Evolutionary conservation across 2,888 invertebrate genomes (phyloP), one percentile per base, ranked within the genome.

Genomic region (Orchestes rusci): DNA sequence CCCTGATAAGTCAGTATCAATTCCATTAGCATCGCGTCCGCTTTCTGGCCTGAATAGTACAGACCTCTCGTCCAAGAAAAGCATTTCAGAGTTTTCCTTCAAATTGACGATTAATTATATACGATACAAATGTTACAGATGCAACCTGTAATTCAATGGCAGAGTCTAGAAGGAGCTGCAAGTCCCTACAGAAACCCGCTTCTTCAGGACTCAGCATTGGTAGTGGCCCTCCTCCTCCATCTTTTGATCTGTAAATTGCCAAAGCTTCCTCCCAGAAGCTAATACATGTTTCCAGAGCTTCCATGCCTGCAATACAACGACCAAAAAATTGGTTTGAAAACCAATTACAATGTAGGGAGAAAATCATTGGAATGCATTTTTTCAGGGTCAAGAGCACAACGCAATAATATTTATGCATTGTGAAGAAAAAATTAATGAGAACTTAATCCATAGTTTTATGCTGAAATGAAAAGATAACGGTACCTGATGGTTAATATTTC

Each of bases 241-340:
- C 74, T 49, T 68, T 63, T 13, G 78, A 70, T 28, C 79, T 76
- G 63, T 90, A 90, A 28, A 86, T 80, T 0, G 85, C 81, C 53
- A 95, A 70, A 8, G 94, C 93, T 69, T 95, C 93, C 68, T 96
- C 94, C 94, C 94, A 95, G 65, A 86, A 90, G 63, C 85, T 87
- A 54, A 95, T 86, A 50, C 91, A 90, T 13, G 86, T 85, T 62
- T 92, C 92, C 56, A 95, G 68, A 1, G 93, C 89, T 68, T 95
- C 94, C 84, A 95, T 85, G 27, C 93, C 91, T 86, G 67, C 1
- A 61, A 61, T 8, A 33, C 10, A n/a, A 7, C 3, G 19, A 13
- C 3, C 12, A n/a, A n/a, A n/a, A n/a, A n/a, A n/a, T n/a, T n/a
- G n/a, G n/a, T n/a, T n/a, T n/a, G n/a, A n/a, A n/a, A n/a, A n/a